phyloP scores from a whole-genome alignment of 2,888 invertebrate species.

The Pyrgus malvae region DNA sequence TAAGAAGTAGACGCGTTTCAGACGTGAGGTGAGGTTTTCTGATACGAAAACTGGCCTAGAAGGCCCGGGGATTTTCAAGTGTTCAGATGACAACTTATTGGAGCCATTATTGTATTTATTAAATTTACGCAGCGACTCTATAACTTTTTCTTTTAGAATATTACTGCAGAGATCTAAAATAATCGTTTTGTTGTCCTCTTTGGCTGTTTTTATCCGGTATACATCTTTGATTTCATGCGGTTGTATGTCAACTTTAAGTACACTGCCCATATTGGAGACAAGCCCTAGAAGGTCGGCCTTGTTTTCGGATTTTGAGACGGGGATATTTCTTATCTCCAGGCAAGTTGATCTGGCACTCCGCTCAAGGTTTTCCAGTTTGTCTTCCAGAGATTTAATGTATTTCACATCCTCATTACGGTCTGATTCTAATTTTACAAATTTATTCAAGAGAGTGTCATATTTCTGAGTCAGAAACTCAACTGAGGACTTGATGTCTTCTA shows the following conservation, averaged over 20 bases:
- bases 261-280: neutral
- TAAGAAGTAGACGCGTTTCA: conserved; percentile 6
- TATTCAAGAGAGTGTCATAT: neutral
- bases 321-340: neutral
- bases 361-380: neutral
- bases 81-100: neutral
- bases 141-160: neutral
- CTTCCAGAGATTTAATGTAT: neutral
- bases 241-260: neutral
- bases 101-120: neutral
- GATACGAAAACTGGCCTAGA: conserved; percentile 6
- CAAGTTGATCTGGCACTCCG: neutral
- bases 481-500: neutral
- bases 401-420: neutral
- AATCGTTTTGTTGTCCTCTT: neutral
- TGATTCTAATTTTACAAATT: neutral
- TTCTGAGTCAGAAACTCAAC: neutral
- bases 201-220: neutral
- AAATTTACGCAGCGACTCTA: neutral
- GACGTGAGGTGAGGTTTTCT: conserved; percentile 14
- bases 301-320: neutral
- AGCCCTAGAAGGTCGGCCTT: neutral
- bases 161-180: neutral
- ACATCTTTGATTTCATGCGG: neutral
- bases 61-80: neutral